Percentiles rank a stretch among this genome's conserved stretches.
phyloP scores from a whole-genome alignment of 1,140 invertebrate species.

The Drosophila ficusphila region DNA sequence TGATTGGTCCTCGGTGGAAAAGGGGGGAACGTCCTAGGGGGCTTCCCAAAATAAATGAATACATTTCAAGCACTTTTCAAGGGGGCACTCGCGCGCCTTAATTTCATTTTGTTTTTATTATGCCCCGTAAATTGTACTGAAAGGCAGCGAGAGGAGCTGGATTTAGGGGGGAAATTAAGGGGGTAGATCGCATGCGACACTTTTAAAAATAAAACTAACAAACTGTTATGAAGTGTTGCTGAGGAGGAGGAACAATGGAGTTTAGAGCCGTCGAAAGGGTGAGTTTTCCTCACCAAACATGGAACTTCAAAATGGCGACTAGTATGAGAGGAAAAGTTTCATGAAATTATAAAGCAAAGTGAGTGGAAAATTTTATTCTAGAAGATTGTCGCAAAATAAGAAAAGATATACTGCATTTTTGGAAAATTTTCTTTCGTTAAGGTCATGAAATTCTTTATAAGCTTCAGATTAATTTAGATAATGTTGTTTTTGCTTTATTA shows the following conservation, averaged over 20 bases:
- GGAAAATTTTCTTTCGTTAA: not conserved
- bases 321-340: not conserved
- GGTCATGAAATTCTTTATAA: not conserved
- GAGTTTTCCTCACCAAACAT: conserved; percentile 14
- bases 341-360: not conserved
- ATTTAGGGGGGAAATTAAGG: not conserved
- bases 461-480: no score
- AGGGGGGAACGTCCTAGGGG: conserved; percentile 11
- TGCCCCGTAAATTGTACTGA: conserved; percentile 52
- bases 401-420: conserved; percentile 1
- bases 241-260: conserved; percentile 27
- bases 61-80: conserved; percentile 61
- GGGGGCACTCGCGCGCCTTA: conserved; percentile 44
- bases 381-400: not conserved
- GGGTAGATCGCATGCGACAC: conserved; percentile 30
- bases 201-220: conserved; percentile 62
- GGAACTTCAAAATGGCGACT: conserved; percentile 52
- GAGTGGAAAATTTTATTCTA: not conserved
- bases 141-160: conserved; percentile 4
- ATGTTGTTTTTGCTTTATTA: not conserved
- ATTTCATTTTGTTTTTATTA: conserved; percentile 75
- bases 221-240: conserved; percentile 45
- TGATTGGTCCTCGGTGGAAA: conserved; percentile 56
- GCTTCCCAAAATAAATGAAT: conserved; percentile 66
- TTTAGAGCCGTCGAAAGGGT: conserved; percentile 29